phyloP scores from a whole-genome alignment of 2,797 vertebrate genomes.

The Lithobates pipiens region DNA sequence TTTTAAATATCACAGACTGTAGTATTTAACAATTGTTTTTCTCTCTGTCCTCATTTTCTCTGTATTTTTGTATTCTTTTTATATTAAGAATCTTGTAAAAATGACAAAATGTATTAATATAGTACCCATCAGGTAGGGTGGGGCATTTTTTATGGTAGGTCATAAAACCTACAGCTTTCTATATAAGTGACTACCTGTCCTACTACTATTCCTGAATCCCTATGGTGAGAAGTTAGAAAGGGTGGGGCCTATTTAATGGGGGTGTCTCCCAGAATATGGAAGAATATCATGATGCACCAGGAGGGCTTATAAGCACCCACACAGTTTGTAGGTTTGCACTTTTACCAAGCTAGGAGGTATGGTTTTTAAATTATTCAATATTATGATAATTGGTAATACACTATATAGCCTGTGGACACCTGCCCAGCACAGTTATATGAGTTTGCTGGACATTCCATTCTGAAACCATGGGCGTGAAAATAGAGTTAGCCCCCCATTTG shows the following conservation, averaged over 20 bases:
- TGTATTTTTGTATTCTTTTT: conserved; percentile 47
- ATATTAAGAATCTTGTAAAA: conserved; percentile 10
- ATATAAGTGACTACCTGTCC: background rate
- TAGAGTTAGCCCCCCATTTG: background rate
- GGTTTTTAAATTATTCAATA: background rate
- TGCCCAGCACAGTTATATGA: background rate
- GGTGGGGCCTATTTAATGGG: background rate
- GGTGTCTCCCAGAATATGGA: background rate
- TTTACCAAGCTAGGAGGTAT: background rate
- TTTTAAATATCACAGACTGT: conserved; percentile 23
- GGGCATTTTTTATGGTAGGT: conserved; percentile 15
- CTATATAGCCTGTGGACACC: background rate
- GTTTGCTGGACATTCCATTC: background rate
- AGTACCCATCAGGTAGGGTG: background rate
- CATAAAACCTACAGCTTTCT: background rate
- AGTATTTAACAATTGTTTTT: background rate
- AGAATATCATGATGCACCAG: background rate
- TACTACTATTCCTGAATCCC: background rate
- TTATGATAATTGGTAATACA: background rate
- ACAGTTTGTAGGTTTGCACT: background rate
- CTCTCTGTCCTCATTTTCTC: background rate
- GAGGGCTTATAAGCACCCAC: background rate
- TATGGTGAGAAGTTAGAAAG: background rate
- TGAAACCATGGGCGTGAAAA: background rate
- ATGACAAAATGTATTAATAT: conserved; percentile 8